phyloP scores from a whole-genome alignment of 2,113 vertebrate genomes.

The Cricetomys ansorgei region DNA sequence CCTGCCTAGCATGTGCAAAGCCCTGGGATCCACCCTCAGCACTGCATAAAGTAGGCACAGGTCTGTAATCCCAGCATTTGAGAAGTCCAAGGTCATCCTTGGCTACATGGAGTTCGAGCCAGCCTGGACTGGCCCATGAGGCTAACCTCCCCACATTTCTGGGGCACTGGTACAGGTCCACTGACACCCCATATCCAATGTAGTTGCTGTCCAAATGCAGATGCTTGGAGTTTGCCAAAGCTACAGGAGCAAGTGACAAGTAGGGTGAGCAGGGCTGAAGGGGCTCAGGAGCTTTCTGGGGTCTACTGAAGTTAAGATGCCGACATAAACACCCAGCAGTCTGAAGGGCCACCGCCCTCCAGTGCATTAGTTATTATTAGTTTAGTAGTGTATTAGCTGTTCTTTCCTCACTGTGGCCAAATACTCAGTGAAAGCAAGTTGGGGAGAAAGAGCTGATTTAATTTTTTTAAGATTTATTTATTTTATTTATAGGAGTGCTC shows the following conservation, averaged over 20 bases:
- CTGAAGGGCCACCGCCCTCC: no score
- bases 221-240: background rate
- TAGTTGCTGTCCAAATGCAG: background rate
- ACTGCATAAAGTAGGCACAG: background rate
- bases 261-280: background rate
- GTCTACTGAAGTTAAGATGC: background rate
- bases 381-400: no score
- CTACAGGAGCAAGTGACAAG: no score
- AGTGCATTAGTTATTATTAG: no score
- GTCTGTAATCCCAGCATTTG: background rate
- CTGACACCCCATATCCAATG: accelerated
- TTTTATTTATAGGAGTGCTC: no score
- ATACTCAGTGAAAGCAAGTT: background rate
- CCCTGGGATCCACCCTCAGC: background rate
- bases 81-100: background rate
- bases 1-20: background rate
- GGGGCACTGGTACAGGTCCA: no score
- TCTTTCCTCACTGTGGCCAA: background rate
- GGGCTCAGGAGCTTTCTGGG: background rate
- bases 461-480: no score
- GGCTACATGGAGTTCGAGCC: background rate
- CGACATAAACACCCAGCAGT: background rate
- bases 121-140: background rate
- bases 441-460: no score
- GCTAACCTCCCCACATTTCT: background rate